These are phyloP conservation scores for Pelusios castaneus DNA, from an alignment of 2,113 vertebrate genomes.

Conservation along the genomic window DNA sequence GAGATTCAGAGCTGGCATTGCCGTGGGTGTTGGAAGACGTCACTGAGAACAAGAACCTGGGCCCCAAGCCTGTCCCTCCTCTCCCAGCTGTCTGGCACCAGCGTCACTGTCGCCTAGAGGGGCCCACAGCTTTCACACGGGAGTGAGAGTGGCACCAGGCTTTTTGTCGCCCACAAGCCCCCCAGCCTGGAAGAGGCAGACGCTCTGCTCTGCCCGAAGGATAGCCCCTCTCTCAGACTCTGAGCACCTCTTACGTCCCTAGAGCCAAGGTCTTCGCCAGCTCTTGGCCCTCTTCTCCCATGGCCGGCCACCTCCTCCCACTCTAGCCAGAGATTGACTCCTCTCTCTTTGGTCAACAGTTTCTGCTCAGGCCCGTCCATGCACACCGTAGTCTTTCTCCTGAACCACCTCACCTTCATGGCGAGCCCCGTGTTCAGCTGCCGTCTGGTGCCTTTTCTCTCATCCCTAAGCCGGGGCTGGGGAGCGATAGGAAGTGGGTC, in stretches of 20 bases:
- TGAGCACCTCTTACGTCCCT: neutral
- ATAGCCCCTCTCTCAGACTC: too few species aligned
- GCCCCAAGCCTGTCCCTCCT: neutral
- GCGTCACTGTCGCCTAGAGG: neutral
- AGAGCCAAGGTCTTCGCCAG: neutral
- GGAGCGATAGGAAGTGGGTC: neutral
- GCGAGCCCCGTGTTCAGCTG: neutral
- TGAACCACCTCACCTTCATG: too few species aligned
- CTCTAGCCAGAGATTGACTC: too few species aligned
- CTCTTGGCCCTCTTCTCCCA: neutral
- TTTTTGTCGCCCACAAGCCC: neutral
- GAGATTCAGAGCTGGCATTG: neutral
- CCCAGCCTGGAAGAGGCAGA: neutral
- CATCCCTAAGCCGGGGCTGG: neutral
- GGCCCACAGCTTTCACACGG: too few species aligned
- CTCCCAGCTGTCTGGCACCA: neutral
- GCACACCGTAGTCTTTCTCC: too few species aligned
- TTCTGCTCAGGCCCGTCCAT: neutral
- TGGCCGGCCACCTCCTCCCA: neutral
- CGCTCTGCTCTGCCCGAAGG: neutral
- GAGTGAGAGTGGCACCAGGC: neutral
- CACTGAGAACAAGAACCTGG: too few species aligned
- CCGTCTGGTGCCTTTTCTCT: too few species aligned
- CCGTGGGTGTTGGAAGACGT: neutral
- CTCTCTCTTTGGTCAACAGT: neutral